These are phyloP conservation scores for Rhinella marina DNA, from an alignment of 2,797 vertebrate genomes.

Conservation along the genomic window DNA sequence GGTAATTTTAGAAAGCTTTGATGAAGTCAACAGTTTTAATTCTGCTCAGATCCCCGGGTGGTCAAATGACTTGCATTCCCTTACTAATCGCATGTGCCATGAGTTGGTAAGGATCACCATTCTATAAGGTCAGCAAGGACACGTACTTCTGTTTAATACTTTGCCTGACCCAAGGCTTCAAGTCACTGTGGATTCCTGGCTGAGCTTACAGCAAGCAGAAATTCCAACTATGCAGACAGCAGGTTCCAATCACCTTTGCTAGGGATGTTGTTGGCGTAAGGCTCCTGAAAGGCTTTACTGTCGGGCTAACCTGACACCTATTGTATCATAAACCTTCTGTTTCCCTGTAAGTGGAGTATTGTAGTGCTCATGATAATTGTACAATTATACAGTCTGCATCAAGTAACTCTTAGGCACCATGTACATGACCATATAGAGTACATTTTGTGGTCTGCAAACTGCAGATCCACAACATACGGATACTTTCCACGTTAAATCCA, in stretches of 20 bases:
- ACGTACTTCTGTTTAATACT: constrained; percentile 23
- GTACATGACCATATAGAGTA: no score
- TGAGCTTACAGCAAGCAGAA: constrained; percentile 53
- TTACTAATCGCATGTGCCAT: constrained; percentile 17
- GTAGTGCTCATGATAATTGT: no score
- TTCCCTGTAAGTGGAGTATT: background rate
- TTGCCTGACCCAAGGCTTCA: constrained; percentile 37
- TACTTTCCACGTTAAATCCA: no score
- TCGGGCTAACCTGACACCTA: constrained; percentile 23
- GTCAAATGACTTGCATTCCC: constrained; percentile 35
- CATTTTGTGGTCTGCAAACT: no score
- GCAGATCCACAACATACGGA: no score
- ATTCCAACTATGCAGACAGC: constrained; percentile 60
- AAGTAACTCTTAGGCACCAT: background rate
- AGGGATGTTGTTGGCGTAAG: constrained; percentile 10
- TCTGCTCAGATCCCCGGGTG: constrained; percentile 20
- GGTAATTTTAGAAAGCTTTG: background rate
- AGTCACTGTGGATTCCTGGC: constrained; percentile 44
- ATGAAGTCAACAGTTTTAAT: background rate
- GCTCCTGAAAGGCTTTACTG: constrained; percentile 23
- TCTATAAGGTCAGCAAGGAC: constrained; percentile 48
- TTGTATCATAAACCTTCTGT: constrained; percentile 3
- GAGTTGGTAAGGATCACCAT: constrained; percentile 32
- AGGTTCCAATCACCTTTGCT: constrained; percentile 52
- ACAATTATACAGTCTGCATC: background rate